Evolutionary conservation across 2,797 vertebrate species (phyloP), one percentile per base, ranked within the genome.

Genomic region (Tympanoctomys barrerae): DNA sequence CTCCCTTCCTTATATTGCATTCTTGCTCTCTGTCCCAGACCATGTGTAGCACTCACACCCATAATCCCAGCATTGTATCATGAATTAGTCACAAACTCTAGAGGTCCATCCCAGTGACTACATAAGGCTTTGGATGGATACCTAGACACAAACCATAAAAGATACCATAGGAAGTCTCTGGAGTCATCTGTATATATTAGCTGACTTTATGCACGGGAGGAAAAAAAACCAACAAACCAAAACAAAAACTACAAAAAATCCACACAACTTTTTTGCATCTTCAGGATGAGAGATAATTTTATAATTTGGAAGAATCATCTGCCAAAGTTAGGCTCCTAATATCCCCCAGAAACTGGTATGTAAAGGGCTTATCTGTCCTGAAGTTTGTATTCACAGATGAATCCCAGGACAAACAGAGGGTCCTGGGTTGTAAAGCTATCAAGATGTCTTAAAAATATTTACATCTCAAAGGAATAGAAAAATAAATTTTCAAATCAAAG

Each of bases 381-480:
- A 71, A 24, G 26, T 93, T 91, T 68, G 39, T 18, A 77, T 85
- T 95, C 83, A 90, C 10, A 28, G 8, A 19, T 62, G 24, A 24
- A 61, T 61, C n/a, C 42, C 12, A 90, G 66, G 79, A 46, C 59
- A 26, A 49, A 93, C 90, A 49, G 52, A 92, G 3, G 39, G 24
- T 66, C n/a, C 49, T 77, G 18, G 28, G 9, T 46, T 85, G 19
- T 7, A 89, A 73, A 92, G 33, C 8, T 54, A n/a, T n/a, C 59
- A 46, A 86, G 80, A 91, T 86, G 2, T 7, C 39, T 90, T 77
- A n/a, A 91, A 91, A 84, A 93, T 59, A 88, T 95, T 89, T 94
- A 82, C 26, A 88, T 84, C 49, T 91, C 68, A 81, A 85, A 81
- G 42, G 14, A 18, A 75, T 46, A 89, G 5, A 52, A 16, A 91